Evolutionary conservation across 2,888 invertebrate genomes (phyloP).

Genomic region (Acanthosepion esculentum): DNA sequence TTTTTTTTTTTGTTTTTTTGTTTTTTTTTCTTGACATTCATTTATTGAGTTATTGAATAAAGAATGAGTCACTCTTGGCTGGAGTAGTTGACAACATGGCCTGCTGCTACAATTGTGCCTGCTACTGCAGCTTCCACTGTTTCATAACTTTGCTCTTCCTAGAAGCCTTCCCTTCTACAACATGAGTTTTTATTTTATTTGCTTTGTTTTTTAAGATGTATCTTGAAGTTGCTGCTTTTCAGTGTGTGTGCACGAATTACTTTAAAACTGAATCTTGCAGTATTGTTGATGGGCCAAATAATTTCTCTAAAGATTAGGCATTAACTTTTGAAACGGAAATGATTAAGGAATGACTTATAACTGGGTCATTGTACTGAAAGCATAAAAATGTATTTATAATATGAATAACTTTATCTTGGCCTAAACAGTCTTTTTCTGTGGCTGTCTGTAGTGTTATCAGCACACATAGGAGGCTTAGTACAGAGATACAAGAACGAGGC

Average conservation of each 20-base stretch:
- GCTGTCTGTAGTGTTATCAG: too few relatives aligned
- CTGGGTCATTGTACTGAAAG: too few relatives aligned
- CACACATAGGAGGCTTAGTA: too few relatives aligned
- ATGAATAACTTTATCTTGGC: too few relatives aligned
- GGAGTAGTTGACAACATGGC: neutral
- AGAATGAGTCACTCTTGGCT: neutral
- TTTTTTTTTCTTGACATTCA: too few relatives aligned
- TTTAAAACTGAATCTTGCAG: neutral
- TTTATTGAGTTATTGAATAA: neutral
- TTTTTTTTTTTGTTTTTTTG: too few relatives aligned
- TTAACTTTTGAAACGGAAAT: neutral
- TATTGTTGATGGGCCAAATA: too few relatives aligned
- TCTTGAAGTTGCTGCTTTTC: neutral
- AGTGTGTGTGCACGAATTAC: neutral
- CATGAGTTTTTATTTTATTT: neutral
- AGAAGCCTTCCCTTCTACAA: neutral
- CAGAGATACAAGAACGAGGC: too few relatives aligned
- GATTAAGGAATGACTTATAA: neutral
- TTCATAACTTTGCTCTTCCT: neutral
- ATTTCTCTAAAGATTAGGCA: neutral
- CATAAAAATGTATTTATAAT: too few relatives aligned
- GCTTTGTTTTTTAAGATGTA: neutral
- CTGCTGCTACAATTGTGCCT: neutral
- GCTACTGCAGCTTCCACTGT: neutral
- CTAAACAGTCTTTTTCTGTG: too few relatives aligned